phyloP scores from a whole-genome alignment of 2,888 invertebrate species.

The Protophormia terraenovae region DNA sequence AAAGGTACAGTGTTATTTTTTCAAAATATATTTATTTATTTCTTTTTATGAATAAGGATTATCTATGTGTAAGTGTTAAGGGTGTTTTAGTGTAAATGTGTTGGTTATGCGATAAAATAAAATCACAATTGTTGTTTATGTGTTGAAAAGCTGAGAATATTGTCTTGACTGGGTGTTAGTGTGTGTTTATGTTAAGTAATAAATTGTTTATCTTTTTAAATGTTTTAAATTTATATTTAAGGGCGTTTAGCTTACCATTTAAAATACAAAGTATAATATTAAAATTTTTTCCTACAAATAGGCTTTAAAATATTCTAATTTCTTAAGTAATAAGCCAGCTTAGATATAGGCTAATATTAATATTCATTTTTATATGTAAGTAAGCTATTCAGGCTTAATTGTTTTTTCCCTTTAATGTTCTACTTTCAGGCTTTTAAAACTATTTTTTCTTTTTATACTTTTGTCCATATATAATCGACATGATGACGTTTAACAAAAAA shows the following conservation, averaged over 20 bases:
- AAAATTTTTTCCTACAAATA: neutral
- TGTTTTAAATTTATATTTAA: neutral
- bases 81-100: constrained; percentile 22
- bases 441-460: neutral
- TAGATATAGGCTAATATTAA: neutral
- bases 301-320: neutral
- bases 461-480: constrained; percentile 9
- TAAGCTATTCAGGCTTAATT: neutral
- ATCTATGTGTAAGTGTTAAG: constrained; percentile 3
- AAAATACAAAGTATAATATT: no score
- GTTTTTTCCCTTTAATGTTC: constrained; percentile 4
- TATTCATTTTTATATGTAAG: neutral
- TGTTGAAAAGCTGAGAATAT: neutral
- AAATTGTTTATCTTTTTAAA: constrained; percentile 30
- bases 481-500: neutral
- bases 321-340: neutral
- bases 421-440: neutral
- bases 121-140: constrained; percentile 26
- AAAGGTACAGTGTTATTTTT: no score
- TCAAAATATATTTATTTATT: no score
- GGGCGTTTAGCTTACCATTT: no score
- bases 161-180: neutral
- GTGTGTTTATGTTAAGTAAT: neutral
- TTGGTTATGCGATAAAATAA: neutral
- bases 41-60: no score